Percentiles rank a stretch among this genome's conserved stretches.
These are phyloP conservation scores for Heliconius charithonia DNA, from an alignment of 2,888 invertebrate genomes.

Conservation along the genomic window DNA sequence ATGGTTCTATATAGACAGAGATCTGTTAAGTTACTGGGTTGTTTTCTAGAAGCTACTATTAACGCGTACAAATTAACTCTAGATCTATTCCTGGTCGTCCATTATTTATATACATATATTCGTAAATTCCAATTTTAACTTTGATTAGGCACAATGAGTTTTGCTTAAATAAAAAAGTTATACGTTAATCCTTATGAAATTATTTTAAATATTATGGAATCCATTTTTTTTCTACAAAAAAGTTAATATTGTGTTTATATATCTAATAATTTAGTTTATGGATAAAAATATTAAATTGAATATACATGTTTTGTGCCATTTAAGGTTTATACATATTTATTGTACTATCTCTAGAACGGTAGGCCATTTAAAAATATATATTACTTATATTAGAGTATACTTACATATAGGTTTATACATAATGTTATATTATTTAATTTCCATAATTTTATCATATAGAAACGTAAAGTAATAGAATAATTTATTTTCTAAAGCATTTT, in stretches of 20 bases:
- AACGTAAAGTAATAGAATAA: background rate
- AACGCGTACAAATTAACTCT: background rate
- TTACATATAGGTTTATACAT: too few species aligned
- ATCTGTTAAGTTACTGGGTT: too few species aligned
- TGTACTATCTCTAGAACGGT: background rate
- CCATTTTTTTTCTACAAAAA: background rate
- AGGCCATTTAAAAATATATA: slow-evolving; percentile 4
- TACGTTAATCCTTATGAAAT: background rate
- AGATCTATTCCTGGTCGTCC: background rate
- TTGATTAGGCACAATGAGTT: background rate
- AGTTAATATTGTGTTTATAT: background rate
- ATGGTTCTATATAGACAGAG: background rate
- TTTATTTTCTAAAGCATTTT: background rate
- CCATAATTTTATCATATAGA: background rate
- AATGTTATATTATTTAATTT: background rate
- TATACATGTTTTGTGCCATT: background rate
- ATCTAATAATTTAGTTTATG: background rate
- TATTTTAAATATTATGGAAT: background rate
- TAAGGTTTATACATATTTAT: background rate
- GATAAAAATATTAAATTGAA: background rate
- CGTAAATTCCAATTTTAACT: background rate
- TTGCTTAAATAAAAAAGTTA: background rate
- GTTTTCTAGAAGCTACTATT: too few species aligned
- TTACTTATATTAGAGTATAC: background rate
- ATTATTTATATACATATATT: background rate